A percentile compares a stretch with the other conserved stretches of the same genome.
Evolutionary conservation across 2,888 invertebrate genomes (phyloP).

Genomic region (Chymomyza caudatula): DNA sequence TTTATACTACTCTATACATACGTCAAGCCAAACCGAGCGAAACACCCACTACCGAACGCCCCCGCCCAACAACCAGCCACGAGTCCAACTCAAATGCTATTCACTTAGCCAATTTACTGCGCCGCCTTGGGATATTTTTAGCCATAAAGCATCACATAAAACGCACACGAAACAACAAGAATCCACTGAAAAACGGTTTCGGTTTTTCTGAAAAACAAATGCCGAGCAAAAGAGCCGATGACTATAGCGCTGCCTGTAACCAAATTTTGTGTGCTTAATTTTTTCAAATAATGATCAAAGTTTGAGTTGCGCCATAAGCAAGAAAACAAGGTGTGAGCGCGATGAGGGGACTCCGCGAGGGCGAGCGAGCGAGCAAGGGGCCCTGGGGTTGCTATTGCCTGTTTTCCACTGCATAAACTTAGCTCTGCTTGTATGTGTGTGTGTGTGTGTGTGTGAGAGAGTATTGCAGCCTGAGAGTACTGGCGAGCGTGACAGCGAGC

Average conservation of each 20-base stretch:
- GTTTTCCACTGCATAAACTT: not conserved
- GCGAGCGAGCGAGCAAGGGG: not conserved
- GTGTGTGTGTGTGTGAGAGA: not conserved
- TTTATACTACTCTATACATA: no score
- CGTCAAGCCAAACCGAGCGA: no score
- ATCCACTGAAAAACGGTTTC: not conserved
- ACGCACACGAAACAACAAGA: constrained; percentile 7
- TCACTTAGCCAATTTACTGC: constrained; percentile 3
- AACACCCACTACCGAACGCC: not conserved
- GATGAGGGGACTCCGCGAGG: not conserved
- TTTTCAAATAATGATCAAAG: constrained; percentile 27
- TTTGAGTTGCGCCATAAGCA: constrained; percentile 43
- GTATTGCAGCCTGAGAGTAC: not conserved
- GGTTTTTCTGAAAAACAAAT: not conserved
- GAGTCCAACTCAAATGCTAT: constrained; percentile 49
- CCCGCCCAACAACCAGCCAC: constrained; percentile 38
- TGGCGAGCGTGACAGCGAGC: not conserved
- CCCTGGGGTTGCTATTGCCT: not conserved
- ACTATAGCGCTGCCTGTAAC: not conserved
- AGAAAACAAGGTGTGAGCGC: not conserved
- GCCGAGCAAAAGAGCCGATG: not conserved
- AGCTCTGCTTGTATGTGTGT: not conserved
- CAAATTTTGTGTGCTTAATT: constrained; percentile 6
- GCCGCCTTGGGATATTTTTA: constrained; percentile 51
- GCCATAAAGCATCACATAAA: constrained; percentile 53